phyloP scores from a whole-genome alignment of 2,113 vertebrate species.

The Gymnarchus niloticus region DNA sequence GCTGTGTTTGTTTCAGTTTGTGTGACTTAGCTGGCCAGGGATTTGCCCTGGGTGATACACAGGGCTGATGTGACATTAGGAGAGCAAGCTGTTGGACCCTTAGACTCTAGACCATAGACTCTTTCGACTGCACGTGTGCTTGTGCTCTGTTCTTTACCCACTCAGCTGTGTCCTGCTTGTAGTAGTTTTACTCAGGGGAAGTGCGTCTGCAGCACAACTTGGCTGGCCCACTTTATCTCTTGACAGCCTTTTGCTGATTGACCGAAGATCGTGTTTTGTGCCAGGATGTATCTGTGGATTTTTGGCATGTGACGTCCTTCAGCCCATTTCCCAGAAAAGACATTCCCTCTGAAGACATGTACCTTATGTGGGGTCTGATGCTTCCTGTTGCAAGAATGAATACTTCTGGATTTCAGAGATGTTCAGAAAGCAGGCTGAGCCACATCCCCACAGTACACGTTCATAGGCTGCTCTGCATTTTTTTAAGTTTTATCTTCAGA shows the following conservation, averaged over 20 bases:
- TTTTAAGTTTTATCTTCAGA: not conserved
- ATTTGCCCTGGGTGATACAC: not conserved
- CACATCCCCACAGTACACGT: not conserved
- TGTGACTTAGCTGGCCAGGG: not conserved
- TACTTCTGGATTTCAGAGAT: not conserved
- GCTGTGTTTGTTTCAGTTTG: not conserved
- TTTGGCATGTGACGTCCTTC: not conserved
- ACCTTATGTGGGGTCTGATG: not conserved
- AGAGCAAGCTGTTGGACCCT: too few relatives aligned
- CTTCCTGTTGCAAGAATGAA: not conserved
- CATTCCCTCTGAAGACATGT: not conserved
- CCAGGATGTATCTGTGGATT: not conserved
- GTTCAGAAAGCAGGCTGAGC: not conserved
- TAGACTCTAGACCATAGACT: too few relatives aligned
- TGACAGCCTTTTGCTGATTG: not conserved
- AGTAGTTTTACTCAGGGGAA: not conserved
- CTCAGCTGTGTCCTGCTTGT: not conserved
- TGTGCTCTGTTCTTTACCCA: not conserved
- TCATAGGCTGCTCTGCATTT: not conserved
- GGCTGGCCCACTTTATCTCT: not conserved
- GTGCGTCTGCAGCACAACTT: too few relatives aligned
- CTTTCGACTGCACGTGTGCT: too few relatives aligned
- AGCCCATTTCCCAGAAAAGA: not conserved
- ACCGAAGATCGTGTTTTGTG: not conserved
- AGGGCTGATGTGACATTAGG: not conserved